Evolutionary conservation across 2,113 vertebrate genomes (phyloP).

Genomic region (Urocolius indicus): DNA sequence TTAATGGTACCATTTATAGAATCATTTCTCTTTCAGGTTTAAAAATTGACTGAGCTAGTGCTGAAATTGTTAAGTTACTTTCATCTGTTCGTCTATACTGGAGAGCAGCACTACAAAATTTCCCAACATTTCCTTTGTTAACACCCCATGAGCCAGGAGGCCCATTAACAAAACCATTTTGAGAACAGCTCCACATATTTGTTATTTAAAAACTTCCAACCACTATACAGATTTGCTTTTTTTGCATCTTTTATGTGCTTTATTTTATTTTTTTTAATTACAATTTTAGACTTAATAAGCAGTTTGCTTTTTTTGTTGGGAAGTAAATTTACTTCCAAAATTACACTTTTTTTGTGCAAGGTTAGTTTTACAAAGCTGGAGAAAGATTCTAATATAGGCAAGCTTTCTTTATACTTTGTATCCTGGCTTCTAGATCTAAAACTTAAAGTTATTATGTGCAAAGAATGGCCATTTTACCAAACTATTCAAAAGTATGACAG

Average conservation of each 20-base stretch:
- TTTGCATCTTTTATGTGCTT: not conserved
- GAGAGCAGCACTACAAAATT: not conserved
- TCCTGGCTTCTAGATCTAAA: not conserved
- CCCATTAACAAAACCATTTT: not conserved
- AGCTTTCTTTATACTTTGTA: not conserved
- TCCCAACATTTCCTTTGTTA: not conserved
- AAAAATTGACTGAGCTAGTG: not conserved
- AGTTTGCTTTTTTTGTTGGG: not conserved
- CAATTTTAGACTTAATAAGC: not conserved
- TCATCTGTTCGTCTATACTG: not conserved
- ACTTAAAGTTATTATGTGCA: not conserved
- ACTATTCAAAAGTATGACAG: not conserved
- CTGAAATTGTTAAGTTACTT: not conserved
- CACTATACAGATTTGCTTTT: not conserved
- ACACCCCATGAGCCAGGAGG: not conserved
- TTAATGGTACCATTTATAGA: not conserved
- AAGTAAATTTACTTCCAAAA: not conserved
- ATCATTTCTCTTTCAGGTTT: not conserved
- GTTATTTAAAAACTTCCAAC: not conserved
- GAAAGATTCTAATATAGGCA: not conserved
- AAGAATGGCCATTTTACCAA: not conserved
- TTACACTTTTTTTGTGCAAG: not conserved
- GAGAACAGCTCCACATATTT: accelerated
- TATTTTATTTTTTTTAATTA: not conserved
- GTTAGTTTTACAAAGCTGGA: not conserved